A percentile compares a stretch with the other conserved stretches of the same genome.
These are phyloP conservation scores for human DNA, from an alignment of 2,113 vertebrate species.

Conservation along the genomic window DNA sequence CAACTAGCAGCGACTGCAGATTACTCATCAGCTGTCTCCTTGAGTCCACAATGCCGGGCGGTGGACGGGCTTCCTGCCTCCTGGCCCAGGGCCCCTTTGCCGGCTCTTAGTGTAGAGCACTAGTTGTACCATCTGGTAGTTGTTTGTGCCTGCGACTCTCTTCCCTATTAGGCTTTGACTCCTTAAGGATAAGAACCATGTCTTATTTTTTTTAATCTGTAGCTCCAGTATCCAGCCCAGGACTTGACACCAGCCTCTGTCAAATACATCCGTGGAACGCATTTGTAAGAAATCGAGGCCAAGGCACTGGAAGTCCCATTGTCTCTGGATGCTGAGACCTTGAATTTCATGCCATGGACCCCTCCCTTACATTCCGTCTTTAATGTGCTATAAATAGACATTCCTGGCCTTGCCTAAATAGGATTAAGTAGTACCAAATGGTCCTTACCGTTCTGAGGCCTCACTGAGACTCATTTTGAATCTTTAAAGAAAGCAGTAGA, in stretches of 20 bases:
- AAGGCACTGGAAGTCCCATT: rapidly evolving
- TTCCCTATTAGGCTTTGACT: background rate
- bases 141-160: background rate
- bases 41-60: rapidly evolving
- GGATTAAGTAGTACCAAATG: background rate
- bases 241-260: background rate
- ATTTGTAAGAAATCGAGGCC: background rate
- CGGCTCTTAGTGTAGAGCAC: rapidly evolving
- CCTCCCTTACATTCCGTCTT: background rate
- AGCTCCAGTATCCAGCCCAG: background rate
- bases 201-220: background rate
- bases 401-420: background rate
- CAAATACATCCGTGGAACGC: background rate
- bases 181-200: background rate
- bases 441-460: background rate
- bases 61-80: rapidly evolving
- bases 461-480: background rate
- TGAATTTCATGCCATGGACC: background rate
- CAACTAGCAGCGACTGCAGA: rapidly evolving
- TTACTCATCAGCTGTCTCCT: background rate
- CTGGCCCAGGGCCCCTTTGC: rapidly evolving
- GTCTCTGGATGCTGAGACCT: background rate
- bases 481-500: background rate
- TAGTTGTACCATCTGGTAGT: rapidly evolving
- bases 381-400: background rate